Conservation (phyloP, 2,797 vertebrate genomes). For the Chrosomus eos region DNA sequence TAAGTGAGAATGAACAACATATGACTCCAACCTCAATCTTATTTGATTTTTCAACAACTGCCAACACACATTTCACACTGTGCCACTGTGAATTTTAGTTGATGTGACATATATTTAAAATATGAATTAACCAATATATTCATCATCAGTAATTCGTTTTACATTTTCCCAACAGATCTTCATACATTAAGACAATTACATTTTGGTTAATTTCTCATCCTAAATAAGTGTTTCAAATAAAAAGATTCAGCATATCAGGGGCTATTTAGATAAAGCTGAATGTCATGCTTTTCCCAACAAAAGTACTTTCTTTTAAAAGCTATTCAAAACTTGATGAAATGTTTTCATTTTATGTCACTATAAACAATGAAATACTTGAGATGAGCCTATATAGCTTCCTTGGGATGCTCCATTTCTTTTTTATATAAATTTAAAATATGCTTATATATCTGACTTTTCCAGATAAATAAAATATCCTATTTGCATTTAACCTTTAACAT, state of each 20-base stretch:
- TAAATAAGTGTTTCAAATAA: conserved; percentile 11
- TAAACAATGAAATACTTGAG: conserved; percentile 12
- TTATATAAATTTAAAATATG: background rate
- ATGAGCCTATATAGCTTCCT: background rate
- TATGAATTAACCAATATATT: conserved; percentile 13
- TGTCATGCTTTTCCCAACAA: conserved; percentile 15
- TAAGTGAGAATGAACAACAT: background rate
- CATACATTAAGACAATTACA: background rate
- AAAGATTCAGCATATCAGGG: background rate
- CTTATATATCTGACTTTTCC: background rate
- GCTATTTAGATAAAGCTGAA: conserved; percentile 17
- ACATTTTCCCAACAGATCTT: conserved; percentile 1
- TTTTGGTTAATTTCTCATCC: background rate
- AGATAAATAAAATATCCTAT: background rate
- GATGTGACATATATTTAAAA: conserved; percentile 11
- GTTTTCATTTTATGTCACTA: background rate
- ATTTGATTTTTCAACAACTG: background rate
- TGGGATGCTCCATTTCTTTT: background rate
- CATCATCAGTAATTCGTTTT: background rate
- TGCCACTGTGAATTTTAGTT: conserved; percentile 6
- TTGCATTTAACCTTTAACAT: conserved; percentile 4
- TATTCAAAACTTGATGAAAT: background rate
- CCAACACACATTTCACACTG: conserved; percentile 5
- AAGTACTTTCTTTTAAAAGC: background rate
- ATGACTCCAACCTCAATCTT: background rate